Base-by-base conservation (phyloP, 2,113 vertebrate species). In the Ramphastos sulfuratus region DNA sequence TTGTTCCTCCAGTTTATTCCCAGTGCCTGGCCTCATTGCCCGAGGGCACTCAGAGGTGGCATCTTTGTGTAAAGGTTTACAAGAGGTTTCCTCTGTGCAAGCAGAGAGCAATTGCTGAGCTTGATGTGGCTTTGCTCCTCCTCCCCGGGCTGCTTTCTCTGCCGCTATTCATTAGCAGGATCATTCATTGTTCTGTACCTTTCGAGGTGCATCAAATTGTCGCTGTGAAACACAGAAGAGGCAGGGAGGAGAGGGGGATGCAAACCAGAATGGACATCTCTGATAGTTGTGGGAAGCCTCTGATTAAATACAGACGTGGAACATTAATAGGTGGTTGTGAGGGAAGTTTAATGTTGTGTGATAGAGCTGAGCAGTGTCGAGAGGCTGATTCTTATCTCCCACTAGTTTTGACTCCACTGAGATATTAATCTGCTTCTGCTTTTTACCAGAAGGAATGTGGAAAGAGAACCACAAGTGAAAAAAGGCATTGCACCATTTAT, bases 321-420 rank as follows among this genome's bases (percentile, higher is more conserved):
- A 64, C 28, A 64, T 80, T 89, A 79, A 88, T 75, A 35, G 78
- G 20, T 42, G 25, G 69, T 78, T 82, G 42, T 58, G 70, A 73
- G 89, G 67, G 83, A 92, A 85, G 20, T 44, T 94, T 90, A 94
- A 93, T 78, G n/a, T 75, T 87, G 80, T 88, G 78, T 91, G 91
- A 86, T 92, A 91, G 78, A 91, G 56, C 78, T 91, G 82, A 87
- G 90, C 74, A 74, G 89, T 44, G 48, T 54, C 72, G 56, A 77
- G 84, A 87, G 52, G 79, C 85, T 91, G 91, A 92, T 95, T 95
- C 91, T 92, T 92, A 92, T 92, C 92, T 93, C 93, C 48, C 72
- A 80, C 31, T 0, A 0, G 80, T 61, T 96, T 92, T 80, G 63
- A 66, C 78, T 95, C 76, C 37, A 20, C 13, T 89, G 85, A 94